Evolutionary conservation across 2,113 vertebrate species (phyloP), one percentile per base, ranked within the genome.

Genomic region (Nibea coibor): DNA sequence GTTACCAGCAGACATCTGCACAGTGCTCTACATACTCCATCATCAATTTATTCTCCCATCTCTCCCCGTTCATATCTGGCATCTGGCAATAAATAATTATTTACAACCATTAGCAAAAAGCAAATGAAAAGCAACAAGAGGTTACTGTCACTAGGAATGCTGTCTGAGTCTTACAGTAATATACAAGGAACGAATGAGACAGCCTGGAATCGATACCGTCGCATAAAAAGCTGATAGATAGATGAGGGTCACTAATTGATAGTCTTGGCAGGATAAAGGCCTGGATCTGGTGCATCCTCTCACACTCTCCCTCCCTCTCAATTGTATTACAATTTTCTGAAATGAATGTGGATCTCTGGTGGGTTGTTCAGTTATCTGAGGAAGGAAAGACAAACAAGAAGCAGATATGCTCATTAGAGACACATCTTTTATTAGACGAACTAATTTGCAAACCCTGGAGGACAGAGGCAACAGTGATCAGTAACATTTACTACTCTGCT

Each of bases 11-110:
- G 79, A 80, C 72, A 74, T 83, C 45, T 80, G 62, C 53, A 59
- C 20, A 51, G 64, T 26, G 28, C 53, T 75, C 48, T 39, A 5
- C 63, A 51, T 31, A 43, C 24, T 53, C 81, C 42, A 75, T 80
- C 57, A 81, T 57, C 53, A 64, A 22, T 83, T 70, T 50, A 75
- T 62, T 22, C 50, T 72, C 19, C 45, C 20, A 10, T 66, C 17
- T 76, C 58, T 59, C 26, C 31, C 50, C 20, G 39, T 42, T 70
- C 73, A 90, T 93, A 65, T 91, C 93, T 93, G 94, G 93, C 88
- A 84, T 89, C 50, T 82, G 92, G 94, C 96, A 97, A 98, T 97
- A 98, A 99, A 97, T 98, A 96, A 95, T 85, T 97, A 98, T 97
- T 96, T 97, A 99, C 97, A 98, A 88, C 95, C 92, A 94, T 94